phyloP scores from a whole-genome alignment of 2,113 vertebrate species.

The Chaetodon auriga region DNA sequence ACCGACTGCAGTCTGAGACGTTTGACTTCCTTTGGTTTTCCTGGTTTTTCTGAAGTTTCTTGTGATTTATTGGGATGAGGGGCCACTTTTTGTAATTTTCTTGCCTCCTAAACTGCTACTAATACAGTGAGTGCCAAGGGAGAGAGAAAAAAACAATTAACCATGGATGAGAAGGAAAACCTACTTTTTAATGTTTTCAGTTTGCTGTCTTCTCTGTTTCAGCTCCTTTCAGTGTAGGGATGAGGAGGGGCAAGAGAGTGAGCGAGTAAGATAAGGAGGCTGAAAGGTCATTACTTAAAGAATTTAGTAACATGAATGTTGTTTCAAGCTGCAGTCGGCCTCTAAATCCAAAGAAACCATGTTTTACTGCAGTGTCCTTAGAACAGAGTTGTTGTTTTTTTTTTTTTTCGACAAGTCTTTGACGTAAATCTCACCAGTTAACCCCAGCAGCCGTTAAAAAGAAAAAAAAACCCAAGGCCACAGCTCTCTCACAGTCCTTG shows the following conservation, averaged over 20 bases:
- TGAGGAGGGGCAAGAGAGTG: background rate
- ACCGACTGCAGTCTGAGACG: background rate
- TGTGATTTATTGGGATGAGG: background rate
- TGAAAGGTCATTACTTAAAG: constrained; percentile 28
- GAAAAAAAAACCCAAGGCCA: background rate
- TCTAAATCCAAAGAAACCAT: background rate
- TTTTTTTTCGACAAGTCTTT: background rate
- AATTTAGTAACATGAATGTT: background rate
- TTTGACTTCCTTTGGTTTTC: background rate
- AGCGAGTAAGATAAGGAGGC: constrained; percentile 24
- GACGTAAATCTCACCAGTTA: constrained; percentile 7
- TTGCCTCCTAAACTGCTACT: background rate
- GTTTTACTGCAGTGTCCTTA: background rate
- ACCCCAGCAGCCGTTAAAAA: background rate
- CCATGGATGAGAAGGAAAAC: constrained; percentile 28
- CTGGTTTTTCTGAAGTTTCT: background rate
- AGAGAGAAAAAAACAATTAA: constrained; percentile 25
- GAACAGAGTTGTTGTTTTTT: background rate
- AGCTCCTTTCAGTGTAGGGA: constrained; percentile 16
- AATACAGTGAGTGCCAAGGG: constrained; percentile 1
- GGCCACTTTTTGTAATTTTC: constrained; percentile 2
- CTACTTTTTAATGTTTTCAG: constrained; percentile 44
- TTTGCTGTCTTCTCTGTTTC: constrained; percentile 23
- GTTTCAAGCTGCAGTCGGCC: background rate
- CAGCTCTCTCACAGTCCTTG: constrained; percentile 1